Evolutionary conservation across 2,888 invertebrate species (phyloP), one percentile per base, ranked within the genome.

Genomic region (Phaedon cochleariae): DNA sequence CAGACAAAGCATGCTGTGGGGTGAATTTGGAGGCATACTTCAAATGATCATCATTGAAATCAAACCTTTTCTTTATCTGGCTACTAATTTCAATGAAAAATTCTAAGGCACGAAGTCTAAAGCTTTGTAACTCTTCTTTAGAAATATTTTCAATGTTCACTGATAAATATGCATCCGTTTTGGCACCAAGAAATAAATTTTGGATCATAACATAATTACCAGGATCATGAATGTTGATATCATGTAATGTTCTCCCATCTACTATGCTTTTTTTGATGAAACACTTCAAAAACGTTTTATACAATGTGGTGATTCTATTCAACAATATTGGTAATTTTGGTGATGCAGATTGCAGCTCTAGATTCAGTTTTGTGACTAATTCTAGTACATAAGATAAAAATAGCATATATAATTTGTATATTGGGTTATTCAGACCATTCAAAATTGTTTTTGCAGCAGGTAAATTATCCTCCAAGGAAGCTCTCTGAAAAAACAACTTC

Each of bases 401-500:
- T 49, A 20, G 20, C 12, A 49, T 17, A 49, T 49, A 49, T 20
- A 49, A 22, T 55, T 55, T 55, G 41, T 20, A 69, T 15, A 65
- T 57, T 3, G 20, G 34, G 54, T 62, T 69, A 3, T 49, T 26
- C 4, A 65, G 18, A 29, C 51, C 67, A 68, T 59, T 65, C 4
- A 69, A 29, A 59, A 65, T 69, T 21, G 52, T 17, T 54, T 49
- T 67, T 17, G 67, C 69, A 41, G 12, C 59, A 18, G 59, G 67
- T n/a, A 65, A 29, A 53, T 69, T 65, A 12, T 68, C 63, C 46
- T 65, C 67, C 22, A 59, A 20, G 29, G 57, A 62, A 10, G 62
- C 67, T 34, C 64, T 48, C 49, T 68, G 65, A 53, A 65, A 67
- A 52, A 58, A 69, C 10, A 69, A 48, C 20, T 18, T 62, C 10